Base-by-base conservation (phyloP, 2,888 invertebrate species). In the Oscheius sp. region DNA sequence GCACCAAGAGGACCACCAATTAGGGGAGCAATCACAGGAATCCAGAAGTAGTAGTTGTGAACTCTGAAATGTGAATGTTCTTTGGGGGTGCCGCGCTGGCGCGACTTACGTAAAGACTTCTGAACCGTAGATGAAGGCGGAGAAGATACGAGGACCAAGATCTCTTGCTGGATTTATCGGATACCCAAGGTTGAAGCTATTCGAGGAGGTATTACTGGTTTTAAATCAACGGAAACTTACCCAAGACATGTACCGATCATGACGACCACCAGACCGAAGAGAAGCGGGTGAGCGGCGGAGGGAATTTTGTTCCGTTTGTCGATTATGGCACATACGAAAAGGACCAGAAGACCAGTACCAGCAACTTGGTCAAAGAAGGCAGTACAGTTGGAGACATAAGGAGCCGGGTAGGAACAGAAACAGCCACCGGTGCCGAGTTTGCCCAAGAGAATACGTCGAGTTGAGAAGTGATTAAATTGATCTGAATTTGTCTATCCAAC, bases 121-220 rank as follows among this genome's bases (percentile, higher is more conserved):
- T 18, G 73, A 73, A 55, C 86, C 86, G 74, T 87, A 86, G 78
- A 84, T 77, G 76, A 85, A 76, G 69, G 43, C 76, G 35, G 81
- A 78, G 77, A 86, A 84, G 64, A 87, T 70, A 46, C 87, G 82
- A 29, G 86, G 86, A 64, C 87, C 87, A 71, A 87, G 75, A 66
- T 87, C 87, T 75, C 87, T 18, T 72, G 87, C 87, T 35, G 86
- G 86, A 76, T 87, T 87, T 76, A 87, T 84, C 58, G 83, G 83
- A 72, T 79, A 83, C 55, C 84, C 84, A 46, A 83, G 74, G 69
- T 85, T 86, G 80, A 86, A 79, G 35, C 35, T 35, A 35, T 35
- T n/a, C n/a, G n/a, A n/a, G n/a, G n/a, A n/a, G n/a, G n/a, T n/a
- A n/a, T n/a, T n/a, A n/a, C n/a, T n/a, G n/a, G n/a, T 35, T 3